These are phyloP conservation scores for Nomada goodeniana DNA, from an alignment of 2,888 invertebrate species.

Conservation along the genomic window DNA sequence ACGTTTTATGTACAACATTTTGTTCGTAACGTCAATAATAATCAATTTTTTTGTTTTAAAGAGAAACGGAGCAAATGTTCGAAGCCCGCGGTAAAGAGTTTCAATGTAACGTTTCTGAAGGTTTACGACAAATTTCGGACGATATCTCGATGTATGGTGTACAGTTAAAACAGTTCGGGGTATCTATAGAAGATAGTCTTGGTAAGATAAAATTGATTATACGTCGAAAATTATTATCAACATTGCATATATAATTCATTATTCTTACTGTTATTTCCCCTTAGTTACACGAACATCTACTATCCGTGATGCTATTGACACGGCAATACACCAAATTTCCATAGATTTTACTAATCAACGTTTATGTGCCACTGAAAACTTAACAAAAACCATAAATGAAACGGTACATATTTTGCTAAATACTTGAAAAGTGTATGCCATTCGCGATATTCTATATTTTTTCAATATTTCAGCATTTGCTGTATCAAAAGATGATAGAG, in stretches of 20 bases:
- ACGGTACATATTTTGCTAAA: constrained; percentile 68
- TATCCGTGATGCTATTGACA: constrained; percentile 68
- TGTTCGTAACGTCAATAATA: too few species aligned
- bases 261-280: constrained; percentile 19
- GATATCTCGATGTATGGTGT: constrained; percentile 74
- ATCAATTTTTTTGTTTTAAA: constrained; percentile 38
- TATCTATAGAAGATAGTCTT: constrained; percentile 69
- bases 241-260: constrained; percentile 18
- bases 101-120: constrained; percentile 71
- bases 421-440: background rate
- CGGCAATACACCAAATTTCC: constrained; percentile 70
- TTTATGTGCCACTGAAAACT: constrained; percentile 59
- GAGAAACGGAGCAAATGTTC: constrained; percentile 79
- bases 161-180: constrained; percentile 74
- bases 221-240: background rate
- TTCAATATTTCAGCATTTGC: constrained; percentile 67
- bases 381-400: constrained; percentile 66
- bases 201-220: constrained; percentile 39
- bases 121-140: constrained; percentile 73
- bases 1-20: too few species aligned
- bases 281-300: constrained; percentile 61
- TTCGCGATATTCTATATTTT: background rate
- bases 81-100: constrained; percentile 77
- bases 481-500: constrained; percentile 74
- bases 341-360: constrained; percentile 69